Conservation (phyloP, 2,113 vertebrate species). For the Tor tambroides region DNA sequence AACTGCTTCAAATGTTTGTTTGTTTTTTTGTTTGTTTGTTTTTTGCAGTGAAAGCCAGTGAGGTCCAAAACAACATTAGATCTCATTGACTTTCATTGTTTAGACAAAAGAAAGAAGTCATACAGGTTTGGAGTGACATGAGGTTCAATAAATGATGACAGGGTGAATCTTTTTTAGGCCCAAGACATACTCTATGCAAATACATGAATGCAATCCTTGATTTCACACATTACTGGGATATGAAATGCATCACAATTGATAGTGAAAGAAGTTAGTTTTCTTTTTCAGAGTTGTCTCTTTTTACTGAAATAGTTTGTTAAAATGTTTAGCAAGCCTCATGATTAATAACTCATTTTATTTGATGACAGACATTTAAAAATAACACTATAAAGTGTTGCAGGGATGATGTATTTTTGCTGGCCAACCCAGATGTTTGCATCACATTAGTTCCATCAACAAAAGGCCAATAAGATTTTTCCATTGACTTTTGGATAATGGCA, state of each 20-base stretch:
- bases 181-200: slow-evolving; percentile 12
- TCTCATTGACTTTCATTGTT: background rate
- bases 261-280: background rate
- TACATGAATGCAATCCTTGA: background rate
- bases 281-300: background rate
- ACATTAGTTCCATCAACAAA: too few species aligned
- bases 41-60: background rate
- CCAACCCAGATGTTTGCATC: background rate
- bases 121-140: background rate
- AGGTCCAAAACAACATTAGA: background rate
- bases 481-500: too few species aligned
- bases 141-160: background rate
- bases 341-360: background rate
- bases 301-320: background rate
- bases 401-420: background rate
- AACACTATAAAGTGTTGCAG: background rate
- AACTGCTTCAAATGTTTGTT: background rate
- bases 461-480: too few species aligned
- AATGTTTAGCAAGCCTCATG: background rate
- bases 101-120: background rate
- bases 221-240: background rate
- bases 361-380: background rate
- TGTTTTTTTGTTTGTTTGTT: too few species aligned
- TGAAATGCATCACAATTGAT: background rate
- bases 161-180: background rate